phyloP scores from a whole-genome alignment of 1,140 invertebrate species.

The Chelonus insularis region DNA sequence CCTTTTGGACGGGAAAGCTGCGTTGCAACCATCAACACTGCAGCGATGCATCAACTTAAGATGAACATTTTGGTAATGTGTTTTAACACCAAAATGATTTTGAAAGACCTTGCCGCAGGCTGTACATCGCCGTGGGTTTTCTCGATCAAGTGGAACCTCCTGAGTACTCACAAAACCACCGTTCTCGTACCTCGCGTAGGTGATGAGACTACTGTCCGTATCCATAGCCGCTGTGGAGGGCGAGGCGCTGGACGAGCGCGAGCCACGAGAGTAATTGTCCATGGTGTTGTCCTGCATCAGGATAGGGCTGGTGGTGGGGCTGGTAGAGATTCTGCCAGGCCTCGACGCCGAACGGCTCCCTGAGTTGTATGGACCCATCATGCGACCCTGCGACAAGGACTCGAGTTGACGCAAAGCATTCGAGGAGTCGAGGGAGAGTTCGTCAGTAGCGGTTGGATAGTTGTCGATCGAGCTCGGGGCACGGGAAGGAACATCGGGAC shows the following conservation, averaged over 20 bases:
- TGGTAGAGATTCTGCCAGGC: constrained; percentile 59
- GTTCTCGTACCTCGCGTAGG: constrained; percentile 72
- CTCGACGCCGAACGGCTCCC: constrained; percentile 42
- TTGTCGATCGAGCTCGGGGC: constrained; percentile 64
- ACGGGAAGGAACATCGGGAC: constrained; percentile 56
- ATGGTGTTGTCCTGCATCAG: constrained; percentile 39
- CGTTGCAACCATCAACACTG: constrained; percentile 93
- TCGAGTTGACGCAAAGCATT: constrained; percentile 79
- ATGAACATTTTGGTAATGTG: constrained; percentile 95
- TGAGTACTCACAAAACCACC: constrained; percentile 73
- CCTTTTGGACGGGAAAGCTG: constrained; percentile 92
- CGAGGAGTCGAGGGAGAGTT: constrained; percentile 66
- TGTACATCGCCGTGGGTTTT: constrained; percentile 82
- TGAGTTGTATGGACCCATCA: constrained; percentile 30
- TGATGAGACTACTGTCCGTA: constrained; percentile 58
- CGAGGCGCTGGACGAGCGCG: constrained; percentile 59
- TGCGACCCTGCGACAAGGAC: constrained; percentile 76
- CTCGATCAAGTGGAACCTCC: constrained; percentile 82
- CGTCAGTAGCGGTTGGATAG: constrained; percentile 61
- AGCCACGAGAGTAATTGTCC: constrained; percentile 57
- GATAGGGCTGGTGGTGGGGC: constrained; percentile 46
- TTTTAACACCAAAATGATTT: constrained; percentile 93
- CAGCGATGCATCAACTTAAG: constrained; percentile 96
- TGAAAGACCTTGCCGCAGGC: constrained; percentile 93
- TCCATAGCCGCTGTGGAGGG: constrained; percentile 59